Evolutionary conservation across 2,888 invertebrate genomes (phyloP), one percentile per base, ranked within the genome.

Genomic region (Acrobasis suavella): DNA sequence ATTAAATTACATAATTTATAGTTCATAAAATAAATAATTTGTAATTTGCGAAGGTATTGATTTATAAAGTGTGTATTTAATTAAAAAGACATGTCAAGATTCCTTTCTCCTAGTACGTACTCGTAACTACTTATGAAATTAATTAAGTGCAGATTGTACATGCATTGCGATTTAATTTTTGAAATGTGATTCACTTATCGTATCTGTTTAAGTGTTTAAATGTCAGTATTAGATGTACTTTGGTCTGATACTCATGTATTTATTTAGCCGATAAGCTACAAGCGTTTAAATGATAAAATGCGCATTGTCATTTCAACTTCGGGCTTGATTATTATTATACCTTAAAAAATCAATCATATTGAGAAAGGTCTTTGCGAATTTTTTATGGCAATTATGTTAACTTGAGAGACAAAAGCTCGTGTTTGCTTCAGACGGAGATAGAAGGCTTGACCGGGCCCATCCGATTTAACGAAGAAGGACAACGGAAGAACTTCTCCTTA

Each of bases 401-500:
- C 65, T 59, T 65, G 69, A 78, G 73, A 78, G 74, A 77, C 78
- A 78, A 81, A 75, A 80, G 79, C 74, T 68, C 65, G 78, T 80
- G 62, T 81, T 91, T 89, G 82, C 86, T 93, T 74, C 93, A 97
- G 97, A 96, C 97, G 75, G 97, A 97, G 90, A 93, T 97, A 78
- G 96, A 97, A 88, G 98, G 98, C 54, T 91, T 98, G 76, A 97
- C 97, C 14, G 98, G 98, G 50, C 95, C 95, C 80, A 95, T 98
- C 76, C 95, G 96, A 69, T 98, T 98, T 91, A 96, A 95, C 83
- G 96, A 97, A 70, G 95, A 95, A 75, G 98, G 98, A 32, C 94
- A 96, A 71, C 93, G 98, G 63, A 95, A 95, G 79, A 97, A 98
- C 91, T 98, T 97, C 85, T 96, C 97, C 0, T 92, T 98, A 63